Base-by-base conservation (phyloP, 2,113 vertebrate genomes). In the Hippotragus niger region DNA sequence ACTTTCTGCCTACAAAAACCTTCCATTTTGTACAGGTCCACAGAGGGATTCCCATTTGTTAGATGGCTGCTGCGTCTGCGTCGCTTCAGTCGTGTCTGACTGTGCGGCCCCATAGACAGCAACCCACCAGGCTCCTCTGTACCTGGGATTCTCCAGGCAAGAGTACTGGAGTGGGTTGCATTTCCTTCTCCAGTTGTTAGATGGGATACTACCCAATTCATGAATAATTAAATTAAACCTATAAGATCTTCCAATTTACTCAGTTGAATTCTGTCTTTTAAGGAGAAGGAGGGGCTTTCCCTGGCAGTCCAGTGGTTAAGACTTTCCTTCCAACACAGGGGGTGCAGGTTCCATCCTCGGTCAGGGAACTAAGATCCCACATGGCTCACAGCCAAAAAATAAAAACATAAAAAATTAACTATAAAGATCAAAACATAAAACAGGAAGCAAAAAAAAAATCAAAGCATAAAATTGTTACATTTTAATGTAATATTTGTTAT, bases 41-140 rank as follows among this genome's bases (percentile, higher is more conserved):
- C 6, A n/a, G 33, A 36, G 11, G 33, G 80, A 33, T 33, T 53
- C 33, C 19, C 36, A 2, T 82, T 36, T 36, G 80, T 33, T 36
- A 53, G 19, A 53, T 25, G 19, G 50, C 33, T 67, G 64, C 64
- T 67, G 33, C 33, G 0, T n/a, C 33, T 19, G 33, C 17, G 1
- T 36, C 0, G 0, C 64, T 67, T 67, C 33, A 36, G 33, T 19
- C 2, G 1, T 67, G 64, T 36, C 8, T 17, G 33, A n/a, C 16
- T 36, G 4, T 23, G 17, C 0, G 0, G 11, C 64, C 9, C 64
- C 64, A 71, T 0, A 9, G 15, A n/a, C 2, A 0, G 27, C 27
- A 60, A 6, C 58, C 27, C 58, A 60, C 27, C 27, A 60, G 27
- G 27, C 27, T 60, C 12, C 27, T 29, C 58, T 14, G 27, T 60